Evolutionary conservation across 2,888 invertebrate genomes (phyloP), one percentile per base, ranked within the genome.

Genomic region (Scaeva pyrastri): DNA sequence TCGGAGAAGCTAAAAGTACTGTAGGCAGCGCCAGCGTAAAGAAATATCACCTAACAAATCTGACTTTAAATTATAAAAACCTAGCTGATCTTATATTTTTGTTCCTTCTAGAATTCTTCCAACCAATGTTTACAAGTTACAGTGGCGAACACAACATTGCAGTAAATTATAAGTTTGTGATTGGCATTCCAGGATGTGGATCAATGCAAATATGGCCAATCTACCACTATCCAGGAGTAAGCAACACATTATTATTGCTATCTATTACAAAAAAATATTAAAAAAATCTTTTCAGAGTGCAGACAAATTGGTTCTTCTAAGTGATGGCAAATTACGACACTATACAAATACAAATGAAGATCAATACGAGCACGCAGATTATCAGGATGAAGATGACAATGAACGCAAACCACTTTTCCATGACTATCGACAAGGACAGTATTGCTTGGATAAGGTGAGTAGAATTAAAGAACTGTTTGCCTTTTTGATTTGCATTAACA

Each of bases 381-480:
- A 92, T 56, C 94, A 93, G 23, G 90, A 92, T 8, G 90, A 92
- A 68, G 93, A 94, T 21, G 93, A 93, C 70, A 93, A 93, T 89
- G 89, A 88, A 3, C 88, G 89, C 7, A 89, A 94, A 90, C 93
- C 94, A 70, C 91, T 94, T 3, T 95, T 94, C 82, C 94, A 96
- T 89, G 96, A 97, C 90, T 96, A 97, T 90, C 93, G 94, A 19
- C 95, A 94, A 87, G 95, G 96, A 52, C 95, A 96, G 91, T 97
- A 97, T 91, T 97, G 97, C 90, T 94, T 96, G 90, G 97, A 97
- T 90, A 96, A 96, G 94, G 96, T 96, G 77, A 23, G 75, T 2
- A 39, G 12, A 11, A 12, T 11, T 23, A 4, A 5, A 5, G 2
- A 0, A 39, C 3, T 52, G 1, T 5, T 12, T 2, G 14, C 31